Percentiles rank a stretch among this genome's conserved stretches.
phyloP scores from a whole-genome alignment of 2,888 invertebrate genomes.

The Drepanosiphum platanoidis region DNA sequence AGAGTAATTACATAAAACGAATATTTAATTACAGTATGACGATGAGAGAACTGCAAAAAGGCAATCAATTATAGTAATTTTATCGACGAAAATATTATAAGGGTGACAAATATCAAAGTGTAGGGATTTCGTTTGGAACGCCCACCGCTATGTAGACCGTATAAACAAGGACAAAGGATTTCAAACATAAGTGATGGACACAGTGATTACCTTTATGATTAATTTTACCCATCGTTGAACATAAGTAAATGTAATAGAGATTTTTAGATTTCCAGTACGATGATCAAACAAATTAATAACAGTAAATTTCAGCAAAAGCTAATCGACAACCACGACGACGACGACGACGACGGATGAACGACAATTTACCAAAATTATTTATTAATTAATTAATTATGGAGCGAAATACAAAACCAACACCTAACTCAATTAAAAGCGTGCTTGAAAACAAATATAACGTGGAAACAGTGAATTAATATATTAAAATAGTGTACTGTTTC shows the following conservation, averaged over 20 bases:
- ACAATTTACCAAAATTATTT: conserved; percentile 3
- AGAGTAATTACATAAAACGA: neutral
- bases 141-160: neutral
- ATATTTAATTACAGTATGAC: too few species aligned
- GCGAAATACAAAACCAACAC: too few species aligned
- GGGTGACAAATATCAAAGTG: neutral
- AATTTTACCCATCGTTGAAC: conserved; percentile 16
- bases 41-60: neutral
- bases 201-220: conserved; percentile 16
- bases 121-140: neutral
- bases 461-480: too few species aligned
- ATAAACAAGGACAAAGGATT: conserved; percentile 14
- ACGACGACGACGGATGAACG: neutral
- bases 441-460: too few species aligned
- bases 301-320: neutral
- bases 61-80: neutral
- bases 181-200: conserved; percentile 3
- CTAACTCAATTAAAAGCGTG: neutral
- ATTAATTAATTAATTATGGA: conserved; percentile 6
- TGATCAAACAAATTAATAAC: neutral
- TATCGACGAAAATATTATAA: neutral
- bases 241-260: conserved; percentile 11
- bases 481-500: too few species aligned
- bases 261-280: neutral
- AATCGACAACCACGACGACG: neutral